A percentile compares a stretch with the other conserved stretches of the same genome.
Evolutionary conservation across 2,888 invertebrate species (phyloP).

Genomic region (Pheosia tremula): DNA sequence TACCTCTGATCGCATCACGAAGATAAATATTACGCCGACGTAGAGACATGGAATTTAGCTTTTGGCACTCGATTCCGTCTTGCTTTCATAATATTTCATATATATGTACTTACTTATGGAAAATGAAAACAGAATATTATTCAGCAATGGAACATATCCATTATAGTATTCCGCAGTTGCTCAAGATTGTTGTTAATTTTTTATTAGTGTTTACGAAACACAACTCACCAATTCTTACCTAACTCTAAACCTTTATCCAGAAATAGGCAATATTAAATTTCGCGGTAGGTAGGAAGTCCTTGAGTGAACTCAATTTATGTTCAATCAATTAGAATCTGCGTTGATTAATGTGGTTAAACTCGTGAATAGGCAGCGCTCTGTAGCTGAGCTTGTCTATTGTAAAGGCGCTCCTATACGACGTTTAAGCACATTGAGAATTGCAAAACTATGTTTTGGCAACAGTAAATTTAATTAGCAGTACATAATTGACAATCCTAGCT

Average conservation of each 20-base stretch:
- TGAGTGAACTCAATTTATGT: constrained; percentile 1
- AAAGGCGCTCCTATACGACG: not conserved
- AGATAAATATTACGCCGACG: not conserved
- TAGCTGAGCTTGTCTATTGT: not conserved
- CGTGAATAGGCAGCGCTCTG: not conserved
- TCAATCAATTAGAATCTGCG: not conserved
- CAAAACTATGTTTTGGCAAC: not conserved
- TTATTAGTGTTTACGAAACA: too few relatives aligned
- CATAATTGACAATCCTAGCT: not conserved
- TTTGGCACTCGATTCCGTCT: too few relatives aligned
- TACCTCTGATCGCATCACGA: not conserved
- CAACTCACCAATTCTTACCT: too few relatives aligned
- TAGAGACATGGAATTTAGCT: too few relatives aligned
- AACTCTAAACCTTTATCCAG: not conserved
- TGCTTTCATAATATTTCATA: too few relatives aligned
- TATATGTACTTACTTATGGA: too few relatives aligned
- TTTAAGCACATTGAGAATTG: not conserved
- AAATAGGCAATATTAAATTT: not conserved
- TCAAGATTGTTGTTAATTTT: too few relatives aligned
- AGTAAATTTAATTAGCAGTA: not conserved
- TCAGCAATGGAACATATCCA: too few relatives aligned
- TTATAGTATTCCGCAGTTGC: too few relatives aligned
- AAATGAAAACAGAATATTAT: too few relatives aligned
- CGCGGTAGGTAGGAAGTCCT: not conserved
- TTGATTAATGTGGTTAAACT: not conserved